Percentiles rank a stretch among this genome's conserved stretches.
These are phyloP conservation scores for Dendroctonus valens DNA, from an alignment of 1,140 invertebrate species.

Conservation along the genomic window DNA sequence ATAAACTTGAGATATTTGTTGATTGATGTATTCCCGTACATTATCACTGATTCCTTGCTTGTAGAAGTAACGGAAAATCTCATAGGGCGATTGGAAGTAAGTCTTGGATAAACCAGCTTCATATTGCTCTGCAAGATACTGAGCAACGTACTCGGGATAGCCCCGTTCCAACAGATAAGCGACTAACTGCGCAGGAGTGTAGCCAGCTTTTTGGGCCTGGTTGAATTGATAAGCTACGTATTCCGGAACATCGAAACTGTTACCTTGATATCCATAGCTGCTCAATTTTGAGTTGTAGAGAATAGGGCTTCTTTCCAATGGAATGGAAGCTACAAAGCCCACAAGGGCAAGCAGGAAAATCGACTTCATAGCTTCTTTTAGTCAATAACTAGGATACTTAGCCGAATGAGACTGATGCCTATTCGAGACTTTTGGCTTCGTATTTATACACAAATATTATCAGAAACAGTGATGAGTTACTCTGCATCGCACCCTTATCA, in stretches of 20 bases:
- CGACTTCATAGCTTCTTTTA: conserved; percentile 23
- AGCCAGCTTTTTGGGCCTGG: conserved; percentile 16
- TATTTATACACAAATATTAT: conserved; percentile 26
- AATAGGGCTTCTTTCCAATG: conserved; percentile 5
- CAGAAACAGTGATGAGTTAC: background rate
- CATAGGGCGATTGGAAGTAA: conserved; percentile 16
- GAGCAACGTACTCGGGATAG: conserved; percentile 10
- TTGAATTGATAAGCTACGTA: conserved; percentile 21
- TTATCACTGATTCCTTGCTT: conserved; percentile 10
- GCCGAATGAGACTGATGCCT: conserved; percentile 16
- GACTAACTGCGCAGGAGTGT: conserved; percentile 8
- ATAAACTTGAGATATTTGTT: conserved; percentile 13
- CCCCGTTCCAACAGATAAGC: conserved; percentile 9
- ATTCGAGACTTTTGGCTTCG: background rate
- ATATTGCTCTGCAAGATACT: conserved; percentile 18
- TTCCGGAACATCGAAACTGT: conserved; percentile 13
- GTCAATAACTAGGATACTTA: conserved; percentile 6
- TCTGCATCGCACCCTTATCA: conserved; percentile 8
- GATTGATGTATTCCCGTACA: conserved; percentile 12
- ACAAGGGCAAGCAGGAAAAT: conserved; percentile 19
- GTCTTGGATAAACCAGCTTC: conserved; percentile 7
- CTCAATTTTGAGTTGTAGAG: background rate
- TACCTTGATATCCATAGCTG: conserved; percentile 17
- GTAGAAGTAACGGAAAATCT: conserved; percentile 22
- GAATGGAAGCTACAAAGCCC: conserved; percentile 16